Evolutionary conservation across 2,113 vertebrate genomes (phyloP), one percentile per base, ranked within the genome.

Genomic region (Ailurus styani): DNA sequence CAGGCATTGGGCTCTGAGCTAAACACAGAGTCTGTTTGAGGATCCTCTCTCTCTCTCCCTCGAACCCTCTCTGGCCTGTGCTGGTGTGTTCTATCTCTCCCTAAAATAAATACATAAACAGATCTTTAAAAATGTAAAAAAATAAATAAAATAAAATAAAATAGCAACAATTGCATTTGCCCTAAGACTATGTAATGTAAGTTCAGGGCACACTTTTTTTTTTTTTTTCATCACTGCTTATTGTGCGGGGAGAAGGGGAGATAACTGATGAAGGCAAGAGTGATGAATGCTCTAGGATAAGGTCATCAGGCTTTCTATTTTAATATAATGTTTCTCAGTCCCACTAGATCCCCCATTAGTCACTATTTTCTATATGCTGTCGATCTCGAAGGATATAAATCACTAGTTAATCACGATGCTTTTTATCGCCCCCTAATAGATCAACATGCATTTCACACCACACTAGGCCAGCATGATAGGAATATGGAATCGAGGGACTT

Each of bases 371-470:
- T 57, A 57, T 95, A 95, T 87, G 95, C 83, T 98, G 64, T 97
- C 96, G 31, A 92, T 98, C 93, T 97, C 66, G 77, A 62, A 96
- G n/a, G 94, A 97, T 98, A 98, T 98, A 98, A 98, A 98, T 98
- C 83, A 97, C 87, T 1, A 6, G 29, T 77, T 98, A 98, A 97
- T 98, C 98, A 95, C 31, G 21, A 31, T 98, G 85, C 77, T 96
- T 98, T 96, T 97, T 62, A 62, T 98, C 81, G 60, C 50, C 66
- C 85, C 23, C 42, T 91, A 47, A 34, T 96, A 64, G 52, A 97
- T 98, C 86, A 97, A 72, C 47, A 93, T 87, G 45, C 91, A 90
- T 97, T 97, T 90, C 77, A 97, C 81, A 72, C 86, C 87, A 66
- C 37, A 90, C 42, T 92, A 94, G 97, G 45, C 70, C 95, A 88